phyloP scores from a whole-genome alignment of 1,140 invertebrate species.

The Zophobas morio region DNA sequence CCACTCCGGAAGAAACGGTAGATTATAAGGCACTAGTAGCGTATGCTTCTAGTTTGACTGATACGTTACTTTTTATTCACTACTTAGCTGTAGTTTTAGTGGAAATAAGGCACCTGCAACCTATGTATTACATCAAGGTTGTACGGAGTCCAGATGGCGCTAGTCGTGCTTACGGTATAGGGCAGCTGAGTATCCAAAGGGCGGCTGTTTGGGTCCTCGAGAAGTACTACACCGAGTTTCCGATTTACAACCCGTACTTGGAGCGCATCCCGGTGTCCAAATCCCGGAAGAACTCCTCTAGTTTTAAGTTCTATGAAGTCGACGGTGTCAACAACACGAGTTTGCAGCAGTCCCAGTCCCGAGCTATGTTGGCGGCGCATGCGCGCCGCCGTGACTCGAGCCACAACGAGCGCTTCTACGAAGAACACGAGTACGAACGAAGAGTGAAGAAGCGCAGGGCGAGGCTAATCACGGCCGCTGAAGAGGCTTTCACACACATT shows the following conservation, averaged over 20 bases:
- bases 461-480: slow-evolving; percentile 90
- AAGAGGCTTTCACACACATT: slow-evolving; percentile 98
- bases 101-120: slow-evolving; percentile 92
- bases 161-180: slow-evolving; percentile 87
- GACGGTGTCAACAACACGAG: slow-evolving; percentile 85
- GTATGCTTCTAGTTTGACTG: slow-evolving; percentile 91
- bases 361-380: slow-evolving; percentile 80
- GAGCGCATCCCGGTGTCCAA: slow-evolving; percentile 91
- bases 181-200: slow-evolving; percentile 94
- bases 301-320: slow-evolving; percentile 98
- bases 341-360: slow-evolving; percentile 76
- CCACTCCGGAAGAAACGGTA: slow-evolving; percentile 82
- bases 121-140: slow-evolving; percentile 91
- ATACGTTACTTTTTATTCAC: slow-evolving; percentile 95
- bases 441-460: slow-evolving; percentile 92
- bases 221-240: slow-evolving; percentile 96
- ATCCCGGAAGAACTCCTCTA: slow-evolving; percentile 82
- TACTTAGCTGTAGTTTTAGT: slow-evolving; percentile 94
- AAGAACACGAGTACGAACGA: slow-evolving; percentile 97
- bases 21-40: slow-evolving; percentile 90
- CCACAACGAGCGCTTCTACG: slow-evolving; percentile 97
- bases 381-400: slow-evolving; percentile 83
- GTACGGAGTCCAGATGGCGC: slow-evolving; percentile 96
- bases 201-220: slow-evolving; percentile 95
- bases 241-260: slow-evolving; percentile 96